Conservation (phyloP, 2,797 vertebrate species). For the Diceros bicornis region DNA sequence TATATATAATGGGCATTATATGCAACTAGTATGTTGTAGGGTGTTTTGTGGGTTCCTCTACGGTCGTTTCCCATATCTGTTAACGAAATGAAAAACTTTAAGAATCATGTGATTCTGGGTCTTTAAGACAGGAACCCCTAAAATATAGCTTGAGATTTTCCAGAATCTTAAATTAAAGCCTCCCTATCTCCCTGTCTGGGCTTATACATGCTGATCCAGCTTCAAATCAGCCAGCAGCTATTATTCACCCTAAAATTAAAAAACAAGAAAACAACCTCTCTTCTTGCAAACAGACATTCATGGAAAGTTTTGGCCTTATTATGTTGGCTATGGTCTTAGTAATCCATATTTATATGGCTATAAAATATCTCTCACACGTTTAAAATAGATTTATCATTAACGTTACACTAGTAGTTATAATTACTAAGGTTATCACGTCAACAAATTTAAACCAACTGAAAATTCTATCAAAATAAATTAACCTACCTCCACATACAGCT, state of each 20-base stretch:
- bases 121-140: constrained; percentile 66
- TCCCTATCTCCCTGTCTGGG: constrained; percentile 51
- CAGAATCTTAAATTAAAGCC: constrained; percentile 80
- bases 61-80: constrained; percentile 54
- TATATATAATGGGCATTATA: not conserved
- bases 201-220: constrained; percentile 64
- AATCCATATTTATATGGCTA: constrained; percentile 75
- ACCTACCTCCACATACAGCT: constrained; percentile 35
- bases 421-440: constrained; percentile 73
- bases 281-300: constrained; percentile 67
- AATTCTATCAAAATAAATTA: constrained; percentile 68
- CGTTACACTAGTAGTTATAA: constrained; percentile 53
- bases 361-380: constrained; percentile 69
- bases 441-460: constrained; percentile 66
- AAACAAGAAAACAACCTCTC: constrained; percentile 73
- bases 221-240: constrained; percentile 62
- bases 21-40: not conserved
- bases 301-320: constrained; percentile 69
- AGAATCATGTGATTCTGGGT: constrained; percentile 35
- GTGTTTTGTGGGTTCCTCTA: constrained; percentile 44
- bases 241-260: constrained; percentile 79
- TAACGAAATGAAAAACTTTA: constrained; percentile 64
- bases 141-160: constrained; percentile 76
- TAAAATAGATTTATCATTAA: constrained; percentile 76
- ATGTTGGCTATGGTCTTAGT: constrained; percentile 55